Percentiles rank a stretch among this genome's conserved stretches.
phyloP scores from a whole-genome alignment of 2,113 vertebrate genomes.

The Callaeas wilsoni region DNA sequence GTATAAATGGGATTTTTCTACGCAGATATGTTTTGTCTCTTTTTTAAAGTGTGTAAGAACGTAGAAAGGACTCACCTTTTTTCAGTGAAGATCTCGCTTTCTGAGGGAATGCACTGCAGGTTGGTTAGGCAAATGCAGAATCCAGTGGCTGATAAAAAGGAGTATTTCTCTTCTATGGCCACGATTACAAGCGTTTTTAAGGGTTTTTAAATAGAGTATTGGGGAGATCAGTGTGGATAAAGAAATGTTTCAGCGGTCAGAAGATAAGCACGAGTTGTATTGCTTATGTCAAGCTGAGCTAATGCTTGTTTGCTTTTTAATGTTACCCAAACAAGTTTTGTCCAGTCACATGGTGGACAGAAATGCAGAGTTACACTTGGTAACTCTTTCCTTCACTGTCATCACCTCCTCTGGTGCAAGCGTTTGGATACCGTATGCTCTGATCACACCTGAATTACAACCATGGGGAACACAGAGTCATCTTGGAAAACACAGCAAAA shows the following conservation, averaged over 20 bases:
- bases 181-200: not conserved
- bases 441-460: not conserved
- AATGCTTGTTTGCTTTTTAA: not conserved
- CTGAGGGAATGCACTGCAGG: not conserved
- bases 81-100: not conserved
- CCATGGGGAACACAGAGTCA: not conserved
- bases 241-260: not conserved
- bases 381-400: not conserved
- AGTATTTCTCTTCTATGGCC: not conserved
- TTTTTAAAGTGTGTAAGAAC: not conserved
- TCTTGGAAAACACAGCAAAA: not conserved
- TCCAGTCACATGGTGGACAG: not conserved
- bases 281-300: not conserved
- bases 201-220: not conserved
- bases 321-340: not conserved
- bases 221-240: not conserved
- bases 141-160: not conserved
- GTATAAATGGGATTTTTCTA: not conserved
- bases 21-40: not conserved
- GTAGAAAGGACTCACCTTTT: not conserved
- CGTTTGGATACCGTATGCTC: not conserved
- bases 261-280: not conserved
- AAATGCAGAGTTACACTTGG: not conserved
- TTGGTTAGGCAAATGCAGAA: not conserved
- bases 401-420: not conserved